Evolutionary conservation across 2,888 invertebrate genomes (phyloP), one percentile per base, ranked within the genome.

Genomic region (Kryphioiulus occultus): DNA sequence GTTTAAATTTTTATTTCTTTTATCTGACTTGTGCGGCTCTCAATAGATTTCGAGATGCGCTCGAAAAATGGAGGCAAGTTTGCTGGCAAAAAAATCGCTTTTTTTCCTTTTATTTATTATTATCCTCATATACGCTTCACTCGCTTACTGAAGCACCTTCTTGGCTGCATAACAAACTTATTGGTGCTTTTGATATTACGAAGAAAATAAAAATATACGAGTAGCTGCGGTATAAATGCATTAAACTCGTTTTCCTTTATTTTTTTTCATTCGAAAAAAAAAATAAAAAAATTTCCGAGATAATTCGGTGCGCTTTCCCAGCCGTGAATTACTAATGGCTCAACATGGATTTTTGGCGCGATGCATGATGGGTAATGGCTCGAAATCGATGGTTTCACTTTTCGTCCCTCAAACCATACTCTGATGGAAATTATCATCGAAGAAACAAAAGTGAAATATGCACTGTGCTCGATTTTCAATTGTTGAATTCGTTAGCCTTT

Each of bases 251-350:
- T 84, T 84, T 35, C 22, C 26, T 26, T 68, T 35, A 35, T 35
- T 4, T 35, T 26, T 26, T 26, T 10, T 10, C 2, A 3, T 26
- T 68, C 9, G 26, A 26, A 68, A 26, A 68, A 68, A 26, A 68
- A 9, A 68, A 26, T 5, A 68, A 68, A 68, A 26, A 68, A 68
- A 19, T n/a, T 22, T 9, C 44, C 12, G 84, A 84, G 84, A 84
- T 84, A 84, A 84, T 84, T 84, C 12, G 35, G 17, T 84, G 84
- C 35, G 42, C 42, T 84, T 84, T 84, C 35, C 84, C 84, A 84
- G 84, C 35, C 84, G 84, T 84, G 84, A 84, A 84, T 84, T 84
- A 35, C 84, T 84, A 84, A 84, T 84, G 84, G 35, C 35, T 84
- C 84, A n/a, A 12, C 84, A 35, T 10, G 19, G 35, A 84, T 84